These are phyloP conservation scores for Rhagoletis zephyria DNA, from an alignment of 1,140 invertebrate genomes.

Conservation along the genomic window DNA sequence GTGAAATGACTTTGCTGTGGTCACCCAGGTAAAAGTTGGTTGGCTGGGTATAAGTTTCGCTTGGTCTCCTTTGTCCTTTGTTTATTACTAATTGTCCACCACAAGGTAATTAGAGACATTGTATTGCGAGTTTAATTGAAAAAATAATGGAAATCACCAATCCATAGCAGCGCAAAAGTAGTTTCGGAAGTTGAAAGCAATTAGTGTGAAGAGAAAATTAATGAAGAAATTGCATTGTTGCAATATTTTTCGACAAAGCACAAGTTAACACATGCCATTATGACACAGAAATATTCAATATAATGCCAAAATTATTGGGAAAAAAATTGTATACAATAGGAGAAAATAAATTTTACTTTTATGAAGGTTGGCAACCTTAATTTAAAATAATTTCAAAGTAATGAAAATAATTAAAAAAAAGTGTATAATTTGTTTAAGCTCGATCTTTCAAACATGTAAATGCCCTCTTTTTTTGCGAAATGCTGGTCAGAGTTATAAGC, in stretches of 20 bases:
- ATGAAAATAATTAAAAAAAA: too few species aligned
- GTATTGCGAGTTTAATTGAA: constrained; percentile 38
- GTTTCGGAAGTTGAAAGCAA: too few species aligned
- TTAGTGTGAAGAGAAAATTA: background rate
- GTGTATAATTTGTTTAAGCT: too few species aligned
- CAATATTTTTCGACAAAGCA: background rate
- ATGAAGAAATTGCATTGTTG: background rate
- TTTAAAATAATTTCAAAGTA: too few species aligned
- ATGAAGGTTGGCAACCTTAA: too few species aligned
- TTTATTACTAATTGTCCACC: constrained; percentile 30
- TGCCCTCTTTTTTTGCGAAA: too few species aligned
- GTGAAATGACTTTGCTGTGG: constrained; percentile 51
- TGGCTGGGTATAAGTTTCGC: background rate
- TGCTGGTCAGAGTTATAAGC: too few species aligned
- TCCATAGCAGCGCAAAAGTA: background rate
- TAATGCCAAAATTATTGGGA: too few species aligned
- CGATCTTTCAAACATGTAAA: too few species aligned
- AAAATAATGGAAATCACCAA: constrained; percentile 31
- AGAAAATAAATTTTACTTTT: too few species aligned
- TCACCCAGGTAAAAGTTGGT: background rate
- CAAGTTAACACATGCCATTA: background rate
- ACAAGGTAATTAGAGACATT: background rate
- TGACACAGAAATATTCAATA: too few species aligned
- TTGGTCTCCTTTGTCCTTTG: background rate
- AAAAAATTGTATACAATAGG: too few species aligned